Evolutionary conservation across 2,888 invertebrate species (phyloP), one percentile per base, ranked within the genome.

Genomic region (Cephus sareptanus): DNA sequence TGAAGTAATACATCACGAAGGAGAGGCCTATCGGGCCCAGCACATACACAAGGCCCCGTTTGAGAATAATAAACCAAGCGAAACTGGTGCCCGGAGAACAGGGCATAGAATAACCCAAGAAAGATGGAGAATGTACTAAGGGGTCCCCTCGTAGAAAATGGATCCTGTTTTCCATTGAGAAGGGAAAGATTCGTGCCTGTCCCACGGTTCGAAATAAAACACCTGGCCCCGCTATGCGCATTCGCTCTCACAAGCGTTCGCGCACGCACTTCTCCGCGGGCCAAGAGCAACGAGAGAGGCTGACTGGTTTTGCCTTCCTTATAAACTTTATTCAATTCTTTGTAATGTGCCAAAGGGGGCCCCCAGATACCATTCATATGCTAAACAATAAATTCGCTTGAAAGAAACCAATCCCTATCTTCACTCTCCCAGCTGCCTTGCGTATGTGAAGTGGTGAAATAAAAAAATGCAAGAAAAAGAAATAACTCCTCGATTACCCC

Each of bases 311-410:
- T 79, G 74, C 79, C 81, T 87, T 88, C 88, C 88, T 89, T 89
- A 90, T 89, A 89, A 90, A 90, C 87, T 90, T 90, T 89, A 90
- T 90, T 89, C 90, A 88, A 88, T 89, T 89, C 89, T 90, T 88
- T 87, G 86, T 88, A 88, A 89, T 87, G 87, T 84, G 85, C 86
- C 88, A 88, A 88, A 89, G 87, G 89, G 88, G 87, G 86, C 83
- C 85, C 83, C 83, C 82, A 77, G 82, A 71, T 73, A 71, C 81
- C 77, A 89, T 90, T 90, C 90, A 90, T 89, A 90, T 90, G 90
- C 89, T 89, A 90, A 91, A 90, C 88, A 90, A 90, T 89, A 89
- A 88, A 89, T 87, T 87, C 86, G 86, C 82, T 56, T 87, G 87
- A 86, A 88, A 88, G 87, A 87, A 88, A 87, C 85, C 86, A 90